Percentiles rank a stretch among this genome's conserved stretches.
These are phyloP conservation scores for Myotis yumanensis DNA, from an alignment of 2,113 vertebrate species.

Conservation along the genomic window DNA sequence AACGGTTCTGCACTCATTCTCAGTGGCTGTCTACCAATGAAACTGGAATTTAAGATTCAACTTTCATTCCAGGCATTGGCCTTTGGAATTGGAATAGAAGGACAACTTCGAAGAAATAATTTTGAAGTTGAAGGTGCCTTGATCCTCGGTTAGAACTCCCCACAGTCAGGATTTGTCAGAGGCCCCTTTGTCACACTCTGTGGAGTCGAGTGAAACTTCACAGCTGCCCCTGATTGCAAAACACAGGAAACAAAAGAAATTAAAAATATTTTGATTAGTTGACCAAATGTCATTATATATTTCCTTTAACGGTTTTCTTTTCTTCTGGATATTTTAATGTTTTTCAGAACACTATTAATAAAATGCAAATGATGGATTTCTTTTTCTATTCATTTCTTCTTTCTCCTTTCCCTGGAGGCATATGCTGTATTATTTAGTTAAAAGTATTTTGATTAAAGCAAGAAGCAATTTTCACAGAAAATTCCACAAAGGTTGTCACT, in stretches of 20 bases:
- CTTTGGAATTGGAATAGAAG: neutral
- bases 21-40: neutral
- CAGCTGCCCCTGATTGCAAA: neutral
- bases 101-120: neutral
- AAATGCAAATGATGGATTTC: conserved; percentile 31
- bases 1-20: neutral
- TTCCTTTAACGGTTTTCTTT: neutral
- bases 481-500: neutral
- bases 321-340: conserved; percentile 13
- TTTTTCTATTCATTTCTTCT: conserved; percentile 12
- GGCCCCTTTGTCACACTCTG: neutral
- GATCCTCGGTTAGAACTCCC: neutral
- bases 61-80: neutral
- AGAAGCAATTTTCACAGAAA: conserved; percentile 38
- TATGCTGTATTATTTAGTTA: neutral
- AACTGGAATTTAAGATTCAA: neutral
- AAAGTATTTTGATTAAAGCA: conserved; percentile 64
- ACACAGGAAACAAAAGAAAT: neutral
- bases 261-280: conserved; percentile 5
- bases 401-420: neutral
- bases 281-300: neutral
- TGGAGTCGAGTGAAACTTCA: neutral
- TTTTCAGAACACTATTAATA: conserved; percentile 26
- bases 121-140: neutral
- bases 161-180: neutral